phyloP scores from a whole-genome alignment of 2,888 invertebrate genomes.

The Acanthosepion lycidas region DNA sequence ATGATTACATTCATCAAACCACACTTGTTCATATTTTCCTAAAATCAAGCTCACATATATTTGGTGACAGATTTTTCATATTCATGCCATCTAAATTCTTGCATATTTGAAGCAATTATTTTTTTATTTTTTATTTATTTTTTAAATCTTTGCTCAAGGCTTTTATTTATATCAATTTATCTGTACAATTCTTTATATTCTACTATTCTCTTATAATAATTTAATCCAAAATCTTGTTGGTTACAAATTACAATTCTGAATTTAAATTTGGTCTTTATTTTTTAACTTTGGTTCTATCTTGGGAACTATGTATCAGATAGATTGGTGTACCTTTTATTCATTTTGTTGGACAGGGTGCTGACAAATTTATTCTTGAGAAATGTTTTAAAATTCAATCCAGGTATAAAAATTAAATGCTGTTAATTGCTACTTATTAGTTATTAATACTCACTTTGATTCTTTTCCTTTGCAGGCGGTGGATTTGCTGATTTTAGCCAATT shows the following conservation, averaged over 20 bases:
- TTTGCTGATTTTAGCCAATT: constrained; percentile 75
- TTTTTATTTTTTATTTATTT: neutral
- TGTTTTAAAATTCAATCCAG: no score
- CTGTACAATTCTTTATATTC: neutral
- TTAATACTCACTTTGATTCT: neutral
- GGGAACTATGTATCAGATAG: neutral
- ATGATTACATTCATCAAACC: no score
- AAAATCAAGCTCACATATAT: no score
- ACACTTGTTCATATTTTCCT: no score
- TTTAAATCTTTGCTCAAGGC: neutral
- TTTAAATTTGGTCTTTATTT: neutral
- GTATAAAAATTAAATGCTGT: neutral
- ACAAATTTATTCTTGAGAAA: neutral
- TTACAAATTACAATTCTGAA: neutral
- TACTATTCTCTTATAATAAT: neutral
- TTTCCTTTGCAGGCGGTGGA: constrained; percentile 62
- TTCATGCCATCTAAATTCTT: no score
- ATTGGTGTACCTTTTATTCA: neutral
- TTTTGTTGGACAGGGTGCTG: neutral
- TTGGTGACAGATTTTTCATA: no score
- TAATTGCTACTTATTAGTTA: neutral
- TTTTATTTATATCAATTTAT: neutral
- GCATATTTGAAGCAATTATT: no score
- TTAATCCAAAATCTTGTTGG: neutral
- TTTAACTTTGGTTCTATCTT: neutral